These are phyloP conservation scores for Pelvicachromis taeniatus DNA, from an alignment of 2,113 vertebrate species.

Conservation along the genomic window DNA sequence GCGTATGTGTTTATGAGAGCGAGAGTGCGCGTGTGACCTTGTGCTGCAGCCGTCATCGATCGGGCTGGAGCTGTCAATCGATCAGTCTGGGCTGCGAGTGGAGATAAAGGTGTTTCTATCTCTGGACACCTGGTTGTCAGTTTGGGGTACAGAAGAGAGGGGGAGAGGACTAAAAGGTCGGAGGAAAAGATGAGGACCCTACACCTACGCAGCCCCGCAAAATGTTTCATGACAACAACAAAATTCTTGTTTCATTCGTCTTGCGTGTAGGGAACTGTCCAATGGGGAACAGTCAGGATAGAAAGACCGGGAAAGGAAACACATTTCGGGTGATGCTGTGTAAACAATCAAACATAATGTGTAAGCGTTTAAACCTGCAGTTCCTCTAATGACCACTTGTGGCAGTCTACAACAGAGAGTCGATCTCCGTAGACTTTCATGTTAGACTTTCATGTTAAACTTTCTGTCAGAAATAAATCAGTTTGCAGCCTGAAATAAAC, in stretches of 20 bases:
- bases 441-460: accelerated
- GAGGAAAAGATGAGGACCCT: not conserved
- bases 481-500: not conserved
- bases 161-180: not conserved
- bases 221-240: not conserved
- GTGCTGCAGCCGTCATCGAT: conserved; percentile 51
- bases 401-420: not conserved
- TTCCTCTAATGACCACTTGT: not conserved
- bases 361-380: not conserved
- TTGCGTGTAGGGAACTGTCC: not conserved
- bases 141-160: not conserved
- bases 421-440: not conserved
- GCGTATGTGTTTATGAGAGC: not conserved
- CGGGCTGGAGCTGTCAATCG: conserved; percentile 57
- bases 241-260: not conserved
- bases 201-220: not conserved
- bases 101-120: conserved; percentile 62
- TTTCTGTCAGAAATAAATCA: not conserved
- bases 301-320: not conserved
- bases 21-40: conserved; percentile 33
- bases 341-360: not conserved
- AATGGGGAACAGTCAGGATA: not conserved
- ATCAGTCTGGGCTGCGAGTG: conserved; percentile 56
- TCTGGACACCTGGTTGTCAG: conserved; percentile 27
- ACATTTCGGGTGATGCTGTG: not conserved